Percentiles rank a stretch among this genome's conserved stretches.
Evolutionary conservation across 2,888 invertebrate species (phyloP).

Genomic region (Andrena flavipes): DNA sequence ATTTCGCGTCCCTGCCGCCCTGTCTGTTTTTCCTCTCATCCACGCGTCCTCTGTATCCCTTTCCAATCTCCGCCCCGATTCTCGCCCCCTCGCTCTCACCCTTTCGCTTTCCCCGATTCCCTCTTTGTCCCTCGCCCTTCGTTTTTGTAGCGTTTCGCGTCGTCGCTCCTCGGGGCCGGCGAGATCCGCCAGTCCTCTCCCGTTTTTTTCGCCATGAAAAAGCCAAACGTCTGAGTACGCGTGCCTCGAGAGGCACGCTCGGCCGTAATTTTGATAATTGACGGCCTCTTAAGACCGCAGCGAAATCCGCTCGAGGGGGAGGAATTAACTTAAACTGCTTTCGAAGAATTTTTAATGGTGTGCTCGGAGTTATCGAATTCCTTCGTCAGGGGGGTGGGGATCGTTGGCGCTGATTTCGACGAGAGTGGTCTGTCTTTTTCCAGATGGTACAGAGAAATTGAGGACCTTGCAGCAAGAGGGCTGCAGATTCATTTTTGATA

Average conservation of each 20-base stretch:
- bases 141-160: conserved; percentile 52
- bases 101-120: conserved; percentile 43
- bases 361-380: too few species aligned
- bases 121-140: conserved; percentile 59
- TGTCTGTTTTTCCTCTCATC: conserved; percentile 36
- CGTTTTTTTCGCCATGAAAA: conserved; percentile 1
- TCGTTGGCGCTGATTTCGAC: too few species aligned
- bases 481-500: too few species aligned
- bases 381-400: too few species aligned
- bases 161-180: conserved; percentile 46
- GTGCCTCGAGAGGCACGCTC: conserved; percentile 2
- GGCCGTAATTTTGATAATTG: conserved; percentile 18
- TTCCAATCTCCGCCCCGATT: conserved; percentile 20
- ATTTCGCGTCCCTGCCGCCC: conserved; percentile 27
- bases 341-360: not conserved
- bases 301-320: not conserved
- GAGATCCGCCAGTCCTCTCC: conserved; percentile 19
- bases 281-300: not conserved
- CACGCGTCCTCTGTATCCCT: conserved; percentile 32
- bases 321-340: conserved; percentile 2
- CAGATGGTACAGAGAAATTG: too few species aligned
- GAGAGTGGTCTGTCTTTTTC: too few species aligned
- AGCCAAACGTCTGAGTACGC: conserved; percentile 13
- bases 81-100: conserved; percentile 32
- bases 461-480: too few species aligned